Conservation (phyloP, 2,113 vertebrate species). For the Donacobius atricapilla region DNA sequence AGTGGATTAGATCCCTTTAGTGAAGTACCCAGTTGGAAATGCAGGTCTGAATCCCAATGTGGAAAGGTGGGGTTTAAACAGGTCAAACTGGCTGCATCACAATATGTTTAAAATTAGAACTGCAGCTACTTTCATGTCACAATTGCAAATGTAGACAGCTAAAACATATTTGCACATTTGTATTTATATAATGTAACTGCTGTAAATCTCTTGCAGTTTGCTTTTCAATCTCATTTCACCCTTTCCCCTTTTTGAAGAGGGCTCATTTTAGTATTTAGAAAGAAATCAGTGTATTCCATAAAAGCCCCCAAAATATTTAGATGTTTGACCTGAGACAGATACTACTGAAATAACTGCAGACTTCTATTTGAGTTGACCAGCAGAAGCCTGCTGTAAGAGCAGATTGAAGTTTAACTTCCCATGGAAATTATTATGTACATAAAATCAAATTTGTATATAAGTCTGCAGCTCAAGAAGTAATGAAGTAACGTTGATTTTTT, state of each 20-base stretch:
- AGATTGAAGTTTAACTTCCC: not conserved
- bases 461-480: not conserved
- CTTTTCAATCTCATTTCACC: not conserved
- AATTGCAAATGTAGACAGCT: not conserved
- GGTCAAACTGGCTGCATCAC: not conserved
- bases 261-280: not conserved
- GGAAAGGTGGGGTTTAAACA: not conserved
- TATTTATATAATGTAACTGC: not conserved
- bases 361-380: not conserved
- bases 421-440: not conserved
- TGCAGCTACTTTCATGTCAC: not conserved
- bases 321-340: not conserved
- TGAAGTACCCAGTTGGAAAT: not conserved
- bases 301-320: not conserved
- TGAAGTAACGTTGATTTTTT: not conserved
- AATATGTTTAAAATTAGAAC: not conserved
- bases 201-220: not conserved
- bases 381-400: not conserved
- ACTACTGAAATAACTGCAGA: not conserved
- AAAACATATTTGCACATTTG: not conserved
- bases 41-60: not conserved
- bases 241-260: not conserved
- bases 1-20: not conserved
- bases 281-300: not conserved
- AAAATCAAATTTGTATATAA: slow-evolving; percentile 1